Percentiles rank a stretch among this genome's conserved stretches.
Conservation (phyloP, 1,140 invertebrate species). For the Heliconius hewitsoni region DNA sequence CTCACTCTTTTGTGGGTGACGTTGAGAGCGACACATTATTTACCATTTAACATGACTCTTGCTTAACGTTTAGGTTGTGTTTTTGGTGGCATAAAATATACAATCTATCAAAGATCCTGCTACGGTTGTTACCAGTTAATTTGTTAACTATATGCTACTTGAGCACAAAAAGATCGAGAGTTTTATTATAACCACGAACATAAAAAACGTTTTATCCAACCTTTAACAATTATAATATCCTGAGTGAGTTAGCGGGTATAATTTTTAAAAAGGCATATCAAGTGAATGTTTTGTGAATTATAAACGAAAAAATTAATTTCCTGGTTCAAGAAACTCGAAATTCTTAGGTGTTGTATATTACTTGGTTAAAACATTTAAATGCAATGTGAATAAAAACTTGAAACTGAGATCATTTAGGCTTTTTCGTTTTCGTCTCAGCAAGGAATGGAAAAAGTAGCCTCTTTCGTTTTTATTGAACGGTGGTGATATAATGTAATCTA, state of each 20-base stretch:
- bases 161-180: neutral
- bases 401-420: neutral
- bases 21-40: too few species aligned
- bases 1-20: too few species aligned
- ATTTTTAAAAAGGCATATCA: neutral
- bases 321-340: constrained; percentile 1
- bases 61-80: too few species aligned
- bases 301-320: neutral
- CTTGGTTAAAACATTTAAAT: neutral
- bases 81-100: neutral
- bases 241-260: neutral
- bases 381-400: neutral
- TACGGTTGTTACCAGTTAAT: neutral
- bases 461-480: constrained; percentile 9
- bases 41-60: too few species aligned
- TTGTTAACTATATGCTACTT: neutral
- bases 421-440: neutral
- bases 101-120: neutral
- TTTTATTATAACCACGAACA: too few species aligned
- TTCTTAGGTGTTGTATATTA: neutral
- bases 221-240: neutral
- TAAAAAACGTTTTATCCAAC: too few species aligned
- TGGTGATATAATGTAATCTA: constrained; percentile 8
- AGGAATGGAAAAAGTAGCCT: neutral
- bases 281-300: neutral